phyloP scores from a whole-genome alignment of 2,113 vertebrate species.

The Spermophilus dauricus region DNA sequence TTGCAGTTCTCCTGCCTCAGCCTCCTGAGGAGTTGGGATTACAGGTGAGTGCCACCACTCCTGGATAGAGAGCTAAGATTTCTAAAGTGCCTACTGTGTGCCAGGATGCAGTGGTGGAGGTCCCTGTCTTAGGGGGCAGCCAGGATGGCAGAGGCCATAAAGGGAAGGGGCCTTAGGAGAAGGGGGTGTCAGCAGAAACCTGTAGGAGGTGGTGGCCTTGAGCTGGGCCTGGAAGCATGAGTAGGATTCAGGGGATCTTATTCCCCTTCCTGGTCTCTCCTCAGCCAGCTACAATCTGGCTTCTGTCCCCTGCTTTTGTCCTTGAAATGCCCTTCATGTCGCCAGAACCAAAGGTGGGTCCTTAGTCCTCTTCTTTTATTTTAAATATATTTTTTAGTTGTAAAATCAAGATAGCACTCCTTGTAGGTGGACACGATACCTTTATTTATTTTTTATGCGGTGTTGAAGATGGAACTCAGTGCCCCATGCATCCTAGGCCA shows the following conservation, averaged over 20 bases:
- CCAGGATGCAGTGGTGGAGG: not conserved
- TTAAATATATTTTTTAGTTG: no score
- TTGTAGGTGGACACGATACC: no score
- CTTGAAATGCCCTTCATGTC: not conserved
- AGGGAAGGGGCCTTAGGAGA: not conserved
- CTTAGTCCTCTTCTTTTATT: not conserved
- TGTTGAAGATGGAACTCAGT: no score
- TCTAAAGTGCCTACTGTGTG: not conserved
- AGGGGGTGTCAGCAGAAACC: not conserved
- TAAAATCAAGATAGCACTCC: no score
- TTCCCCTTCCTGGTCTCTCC: not conserved
- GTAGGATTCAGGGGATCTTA: not conserved
- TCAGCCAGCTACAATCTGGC: not conserved
- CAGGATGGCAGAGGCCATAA: not conserved
- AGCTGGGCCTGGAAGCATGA: not conserved
- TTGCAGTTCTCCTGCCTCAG: no score
- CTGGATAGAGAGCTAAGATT: not conserved
- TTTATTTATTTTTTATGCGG: no score
- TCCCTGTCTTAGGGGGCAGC: not conserved
- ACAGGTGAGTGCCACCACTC: no score
- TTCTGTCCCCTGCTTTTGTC: not conserved
- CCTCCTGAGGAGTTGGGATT: no score
- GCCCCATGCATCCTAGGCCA: no score
- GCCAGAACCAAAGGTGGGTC: not conserved
- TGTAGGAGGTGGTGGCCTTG: not conserved